Percentiles rank a stretch among this genome's conserved stretches.
Evolutionary conservation across 2,888 invertebrate genomes (phyloP).

Genomic region (Anaspis maculata): DNA sequence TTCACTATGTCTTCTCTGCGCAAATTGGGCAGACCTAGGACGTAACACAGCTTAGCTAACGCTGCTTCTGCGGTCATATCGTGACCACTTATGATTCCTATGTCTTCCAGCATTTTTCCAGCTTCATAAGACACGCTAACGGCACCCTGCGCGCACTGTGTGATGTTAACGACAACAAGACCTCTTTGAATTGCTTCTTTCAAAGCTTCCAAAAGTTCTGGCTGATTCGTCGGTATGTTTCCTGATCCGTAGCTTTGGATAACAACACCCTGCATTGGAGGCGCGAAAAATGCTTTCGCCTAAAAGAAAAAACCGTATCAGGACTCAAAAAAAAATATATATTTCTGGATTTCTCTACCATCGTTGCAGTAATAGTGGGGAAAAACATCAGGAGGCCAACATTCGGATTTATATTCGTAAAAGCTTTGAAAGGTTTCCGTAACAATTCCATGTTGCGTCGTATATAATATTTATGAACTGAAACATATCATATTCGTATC

Average conservation of each 20-base stretch:
- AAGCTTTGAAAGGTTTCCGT: conserved; percentile 46
- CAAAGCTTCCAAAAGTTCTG: conserved; percentile 69
- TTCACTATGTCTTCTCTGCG: conserved; percentile 28
- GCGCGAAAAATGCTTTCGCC: conserved; percentile 44
- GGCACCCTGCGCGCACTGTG: conserved; percentile 79
- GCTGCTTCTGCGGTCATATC: conserved; percentile 95
- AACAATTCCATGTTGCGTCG: not conserved
- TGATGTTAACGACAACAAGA: conserved; percentile 83
- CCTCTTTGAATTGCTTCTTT: conserved; percentile 63
- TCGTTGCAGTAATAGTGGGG: conserved; percentile 79
- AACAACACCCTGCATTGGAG: conserved; percentile 73
- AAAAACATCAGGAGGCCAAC: conserved; percentile 83
- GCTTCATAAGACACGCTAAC: conserved; percentile 76
- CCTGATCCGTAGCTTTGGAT: conserved; percentile 91
- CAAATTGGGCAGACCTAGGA: conserved; percentile 70
- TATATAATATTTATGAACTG: conserved; percentile 16
- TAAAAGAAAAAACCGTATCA: not conserved
- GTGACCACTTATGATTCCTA: conserved; percentile 68
- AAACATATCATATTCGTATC: conserved; percentile 4
- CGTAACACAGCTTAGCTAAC: conserved; percentile 80
- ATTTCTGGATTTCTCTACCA: conserved; percentile 34
- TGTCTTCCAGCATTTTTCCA: conserved; percentile 62
- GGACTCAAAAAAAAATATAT: not conserved
- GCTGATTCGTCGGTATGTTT: conserved; percentile 78
- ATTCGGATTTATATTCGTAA: conserved; percentile 68